Base-by-base conservation (phyloP, 2,113 vertebrate species). In the Herpetotheres cachinnans region DNA sequence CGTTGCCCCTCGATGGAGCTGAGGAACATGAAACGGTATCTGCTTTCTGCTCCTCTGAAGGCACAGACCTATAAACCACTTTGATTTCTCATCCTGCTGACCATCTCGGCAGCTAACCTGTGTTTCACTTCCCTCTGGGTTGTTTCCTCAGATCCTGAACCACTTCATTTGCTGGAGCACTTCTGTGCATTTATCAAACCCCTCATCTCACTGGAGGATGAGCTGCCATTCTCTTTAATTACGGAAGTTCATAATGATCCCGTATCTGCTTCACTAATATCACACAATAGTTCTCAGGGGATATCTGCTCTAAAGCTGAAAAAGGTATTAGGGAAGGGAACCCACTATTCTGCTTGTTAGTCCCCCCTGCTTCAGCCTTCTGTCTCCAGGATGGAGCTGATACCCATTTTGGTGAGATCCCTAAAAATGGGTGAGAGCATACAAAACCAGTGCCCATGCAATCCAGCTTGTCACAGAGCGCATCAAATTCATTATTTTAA, bases 171-270 rank as follows among this genome's bases (percentile, higher is more conserved):
- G 74, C 69, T n/a, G 67, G 20, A 84, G 61, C 9, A 0, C 15
- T 58, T 80, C 54, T 55, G 3, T 10, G 12, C 38, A 8, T 55
- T 59, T 49, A 65, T 79, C 65, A 61, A 67, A 27, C 13, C 0
- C 0, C 54, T 62, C 0, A 0, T 22, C n/a, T 38, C 1, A 15
- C 47, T 49, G 86, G 29, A 72, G 86, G 89, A 54, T 4, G 62
- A 80, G 83, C 59, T 89, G 73, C 47, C 0, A 0, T 63, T 59
- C 46, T 30, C 86, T 66, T 77, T 40, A 36, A 74, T 79, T 56
- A 42, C 4, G 3, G 38, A 27, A 8, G 30, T 56, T 79, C 69
- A 2, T 54, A 76, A 87, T 5, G 70, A 90, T 79, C 90, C 5
- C 1, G 5, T n/a, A 86, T 25, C 80, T 94, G 71, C 88, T 56